A percentile compares a stretch with the other conserved stretches of the same genome.
phyloP scores from a whole-genome alignment of 2,113 vertebrate genomes.

The Albula goreensis region DNA sequence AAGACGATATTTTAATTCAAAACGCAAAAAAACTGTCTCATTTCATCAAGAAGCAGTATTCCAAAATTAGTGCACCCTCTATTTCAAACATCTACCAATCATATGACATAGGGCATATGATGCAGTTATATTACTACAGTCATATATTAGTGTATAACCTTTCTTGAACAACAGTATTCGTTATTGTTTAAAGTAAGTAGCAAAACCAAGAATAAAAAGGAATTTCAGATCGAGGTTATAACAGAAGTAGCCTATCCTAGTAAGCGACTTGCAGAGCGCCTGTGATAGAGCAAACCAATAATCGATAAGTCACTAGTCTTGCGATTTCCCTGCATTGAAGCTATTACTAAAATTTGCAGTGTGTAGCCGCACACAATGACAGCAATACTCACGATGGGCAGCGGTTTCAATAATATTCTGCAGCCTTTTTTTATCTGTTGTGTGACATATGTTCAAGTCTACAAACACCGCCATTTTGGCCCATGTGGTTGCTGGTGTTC shows the following conservation, averaged over 20 bases:
- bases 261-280: neutral
- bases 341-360: neutral
- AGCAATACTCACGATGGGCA: constrained; percentile 68
- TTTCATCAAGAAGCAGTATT: no score
- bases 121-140: no score
- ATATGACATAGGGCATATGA: no score
- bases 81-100: no score
- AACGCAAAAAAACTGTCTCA: neutral
- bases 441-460: constrained; percentile 63
- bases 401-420: constrained; percentile 60
- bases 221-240: no score
- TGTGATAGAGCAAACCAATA: neutral
- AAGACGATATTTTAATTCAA: neutral
- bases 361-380: neutral
- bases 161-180: no score
- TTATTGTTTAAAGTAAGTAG: no score
- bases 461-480: constrained; percentile 66
- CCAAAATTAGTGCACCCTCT: no score
- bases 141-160: no score
- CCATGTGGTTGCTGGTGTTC: neutral
- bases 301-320: neutral
- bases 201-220: no score
- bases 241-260: neutral
- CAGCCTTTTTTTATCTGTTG: constrained; percentile 47
- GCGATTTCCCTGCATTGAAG: neutral